These are phyloP conservation scores for Galaxea fascicularis DNA, from an alignment of 92 coral and sea anemone genomes.

Conservation along the genomic window DNA sequence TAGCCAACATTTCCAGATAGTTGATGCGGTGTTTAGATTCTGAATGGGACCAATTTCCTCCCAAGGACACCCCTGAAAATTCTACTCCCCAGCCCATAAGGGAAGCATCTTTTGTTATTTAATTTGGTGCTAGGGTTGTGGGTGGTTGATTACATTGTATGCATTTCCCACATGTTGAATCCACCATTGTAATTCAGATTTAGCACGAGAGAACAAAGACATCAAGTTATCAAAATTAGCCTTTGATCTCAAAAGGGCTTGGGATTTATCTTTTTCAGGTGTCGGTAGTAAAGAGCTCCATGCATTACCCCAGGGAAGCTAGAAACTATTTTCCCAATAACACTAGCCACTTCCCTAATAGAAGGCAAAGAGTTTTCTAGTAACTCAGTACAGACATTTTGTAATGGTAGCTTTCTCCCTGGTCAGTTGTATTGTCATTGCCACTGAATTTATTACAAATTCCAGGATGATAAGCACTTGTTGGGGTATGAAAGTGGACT, in stretches of 20 bases:
- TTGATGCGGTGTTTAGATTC: too few species aligned
- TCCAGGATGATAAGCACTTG: constrained; percentile 35
- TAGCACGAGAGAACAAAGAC: background rate
- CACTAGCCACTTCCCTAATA: constrained; percentile 49
- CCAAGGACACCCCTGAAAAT: background rate
- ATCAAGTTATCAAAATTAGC: background rate
- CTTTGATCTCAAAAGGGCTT: too few species aligned
- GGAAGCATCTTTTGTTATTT: too few species aligned
- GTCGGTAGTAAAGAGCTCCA: too few species aligned
- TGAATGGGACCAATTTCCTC: background rate
- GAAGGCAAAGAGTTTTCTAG: background rate
- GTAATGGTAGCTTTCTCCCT: constrained; percentile 29
- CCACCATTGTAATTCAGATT: too few species aligned
- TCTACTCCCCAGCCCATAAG: background rate
- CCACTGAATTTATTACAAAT: constrained; percentile 36
- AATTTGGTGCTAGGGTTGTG: too few species aligned
- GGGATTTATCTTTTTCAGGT: too few species aligned
- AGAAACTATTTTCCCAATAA: constrained; percentile 33
- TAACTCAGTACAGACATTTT: constrained; percentile 29
- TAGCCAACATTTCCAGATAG: background rate
- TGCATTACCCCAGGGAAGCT: too few species aligned
- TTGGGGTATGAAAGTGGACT: constrained; percentile 24
- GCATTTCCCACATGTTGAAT: too few species aligned
- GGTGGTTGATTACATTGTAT: too few species aligned
- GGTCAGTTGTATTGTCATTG: constrained; percentile 40